Percentiles rank a stretch among this genome's conserved stretches.
Evolutionary conservation across 2,888 invertebrate species (phyloP).

Genomic region (Norana najaformis): DNA sequence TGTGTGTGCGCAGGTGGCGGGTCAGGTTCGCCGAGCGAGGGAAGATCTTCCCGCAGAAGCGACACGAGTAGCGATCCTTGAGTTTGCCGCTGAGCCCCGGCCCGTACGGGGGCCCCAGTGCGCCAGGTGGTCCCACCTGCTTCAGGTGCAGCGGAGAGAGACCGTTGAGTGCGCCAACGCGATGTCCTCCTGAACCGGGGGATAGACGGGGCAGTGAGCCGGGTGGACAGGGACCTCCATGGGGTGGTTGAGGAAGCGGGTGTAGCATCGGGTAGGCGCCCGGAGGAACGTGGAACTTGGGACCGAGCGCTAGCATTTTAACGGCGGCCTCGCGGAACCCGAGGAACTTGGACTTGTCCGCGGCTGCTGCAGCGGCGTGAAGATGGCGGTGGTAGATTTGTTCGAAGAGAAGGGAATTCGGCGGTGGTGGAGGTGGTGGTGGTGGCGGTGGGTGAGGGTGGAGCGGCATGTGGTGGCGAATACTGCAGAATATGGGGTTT

Average conservation of each 20-base stretch:
- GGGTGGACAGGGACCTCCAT: neutral
- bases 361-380: neutral
- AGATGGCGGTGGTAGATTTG: constrained; percentile 22
- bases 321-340: constrained; percentile 1
- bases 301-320: neutral
- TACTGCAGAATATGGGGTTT: neutral
- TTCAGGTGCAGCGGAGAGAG: neutral
- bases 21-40: constrained; percentile 96
- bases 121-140: neutral
- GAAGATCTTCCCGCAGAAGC: constrained; percentile 92
- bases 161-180: neutral
- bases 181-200: neutral
- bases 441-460: neutral
- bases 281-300: neutral
- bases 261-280: constrained; percentile 18
- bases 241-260: neutral
- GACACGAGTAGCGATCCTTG: constrained; percentile 91
- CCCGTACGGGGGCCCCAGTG: neutral
- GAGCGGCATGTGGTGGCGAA: neutral
- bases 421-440: constrained; percentile 15
- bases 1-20: constrained; percentile 93
- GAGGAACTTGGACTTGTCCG: neutral
- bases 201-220: neutral
- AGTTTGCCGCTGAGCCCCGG: neutral
- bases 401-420: constrained; percentile 38